A percentile compares a stretch with the other conserved stretches of the same genome.
phyloP scores from a whole-genome alignment of 2,888 invertebrate genomes.

The Coremacera marginata region DNA sequence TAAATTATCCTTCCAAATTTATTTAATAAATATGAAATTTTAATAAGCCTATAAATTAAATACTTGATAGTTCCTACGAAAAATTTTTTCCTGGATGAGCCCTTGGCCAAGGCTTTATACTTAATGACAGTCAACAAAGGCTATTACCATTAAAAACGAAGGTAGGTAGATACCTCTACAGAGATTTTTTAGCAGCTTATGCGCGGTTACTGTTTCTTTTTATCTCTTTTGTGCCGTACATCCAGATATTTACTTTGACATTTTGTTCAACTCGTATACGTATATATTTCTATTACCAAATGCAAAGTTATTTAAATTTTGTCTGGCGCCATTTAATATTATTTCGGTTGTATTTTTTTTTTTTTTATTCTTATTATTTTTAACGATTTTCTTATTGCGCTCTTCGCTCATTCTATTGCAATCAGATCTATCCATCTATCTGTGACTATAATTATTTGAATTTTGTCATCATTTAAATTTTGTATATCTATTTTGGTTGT shows the following conservation, averaged over 20 bases:
- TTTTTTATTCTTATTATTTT: background rate
- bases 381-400: background rate
- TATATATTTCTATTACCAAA: conserved; percentile 14
- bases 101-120: too few species aligned
- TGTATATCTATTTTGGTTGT: background rate
- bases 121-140: too few species aligned
- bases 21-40: too few species aligned
- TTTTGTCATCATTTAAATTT: background rate
- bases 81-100: too few species aligned
- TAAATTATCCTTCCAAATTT: too few species aligned
- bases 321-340: conserved; percentile 23
- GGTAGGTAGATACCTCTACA: too few species aligned
- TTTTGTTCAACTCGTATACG: background rate
- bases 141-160: too few species aligned
- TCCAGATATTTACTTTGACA: background rate
- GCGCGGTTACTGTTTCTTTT: background rate
- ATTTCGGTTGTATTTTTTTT: background rate
- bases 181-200: background rate
- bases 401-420: background rate
- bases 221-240: background rate
- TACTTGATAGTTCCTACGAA: too few species aligned
- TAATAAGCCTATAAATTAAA: too few species aligned
- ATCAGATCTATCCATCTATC: background rate
- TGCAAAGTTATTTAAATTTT: conserved; percentile 28
- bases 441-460: background rate